Conservation (phyloP, 2,113 vertebrate genomes). For the Bucco capensis region DNA sequence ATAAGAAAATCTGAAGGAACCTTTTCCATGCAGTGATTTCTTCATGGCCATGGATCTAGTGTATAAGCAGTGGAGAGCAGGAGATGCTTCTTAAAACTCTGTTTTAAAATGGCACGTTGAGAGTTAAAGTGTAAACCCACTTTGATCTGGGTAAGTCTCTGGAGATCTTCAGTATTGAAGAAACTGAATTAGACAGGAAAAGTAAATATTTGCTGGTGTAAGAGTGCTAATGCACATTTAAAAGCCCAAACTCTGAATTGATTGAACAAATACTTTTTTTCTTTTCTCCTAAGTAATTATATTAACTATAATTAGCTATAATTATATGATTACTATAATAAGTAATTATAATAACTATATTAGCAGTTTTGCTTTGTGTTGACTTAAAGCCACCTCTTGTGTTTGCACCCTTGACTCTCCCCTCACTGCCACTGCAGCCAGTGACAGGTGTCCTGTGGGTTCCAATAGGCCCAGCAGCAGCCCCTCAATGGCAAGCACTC, state of each 20-base stretch:
- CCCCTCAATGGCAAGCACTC: not conserved
- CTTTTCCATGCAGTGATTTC: not conserved
- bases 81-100: not conserved
- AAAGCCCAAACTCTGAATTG: not conserved
- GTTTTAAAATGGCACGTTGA: not conserved
- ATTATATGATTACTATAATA: no score
- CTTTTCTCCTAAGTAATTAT: no score
- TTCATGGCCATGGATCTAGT: not conserved
- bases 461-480: not conserved
- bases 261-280: not conserved
- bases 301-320: no score
- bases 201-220: not conserved
- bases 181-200: not conserved
- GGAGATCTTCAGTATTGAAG: not conserved
- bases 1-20: not conserved
- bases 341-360: no score
- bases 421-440: not conserved
- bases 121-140: slow-evolving; percentile 10
- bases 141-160: not conserved
- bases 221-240: not conserved
- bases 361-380: not conserved
- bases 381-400: not conserved
- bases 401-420: not conserved
- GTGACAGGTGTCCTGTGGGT: not conserved
- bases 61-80: not conserved